Evolutionary conservation across 2,888 invertebrate genomes (phyloP), one percentile per base, ranked within the genome.

Genomic region (Pollenia angustigena): DNA sequence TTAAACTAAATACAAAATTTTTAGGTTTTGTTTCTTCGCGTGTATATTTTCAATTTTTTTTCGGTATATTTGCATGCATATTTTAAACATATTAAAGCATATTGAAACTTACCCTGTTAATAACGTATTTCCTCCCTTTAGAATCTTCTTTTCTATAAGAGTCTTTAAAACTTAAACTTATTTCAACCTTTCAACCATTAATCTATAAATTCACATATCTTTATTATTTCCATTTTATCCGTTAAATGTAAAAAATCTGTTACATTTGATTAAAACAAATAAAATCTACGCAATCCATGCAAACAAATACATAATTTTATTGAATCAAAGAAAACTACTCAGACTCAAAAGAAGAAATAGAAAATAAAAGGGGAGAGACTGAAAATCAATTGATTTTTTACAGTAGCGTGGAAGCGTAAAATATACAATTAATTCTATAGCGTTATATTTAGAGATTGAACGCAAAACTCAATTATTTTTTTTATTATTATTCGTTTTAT

Each of bases 361-460:
- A 54, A n/a, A n/a, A 46, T 32, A 62, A 56, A 80, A 44, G 16
- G 44, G 78, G 71, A n/a, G 32, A 44, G 50, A 52, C 23, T 48
- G 56, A 66, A 75, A 83, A 71, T 71, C 56, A 64, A 83, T 83
- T 78, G 78, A 83, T 83, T 78, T 78, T 56, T 83, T 78, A 83
- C 78, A 78, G 78, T 50, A 79, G 71, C 83, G 62, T 46, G 72
- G 78, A 50, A 79, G 71, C 83, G 62, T 46, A n/a, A 60, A 46
- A 68, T 52, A 68, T 75, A 72, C 71, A 78, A 64, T 71, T 72
- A 66, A 79, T 71, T 72, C 58, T 60, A 50, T 52, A 11, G 60
- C n/a, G 12, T 62, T n/a, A 23, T 46, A 46, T 72, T 56, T 42
- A 42, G 48, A 75, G 48, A 80, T 52, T 72, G 56, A 50, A 74